These are phyloP conservation scores for Rhizoglyphus robini DNA, from an alignment of 1,140 invertebrate species.

Conservation along the genomic window DNA sequence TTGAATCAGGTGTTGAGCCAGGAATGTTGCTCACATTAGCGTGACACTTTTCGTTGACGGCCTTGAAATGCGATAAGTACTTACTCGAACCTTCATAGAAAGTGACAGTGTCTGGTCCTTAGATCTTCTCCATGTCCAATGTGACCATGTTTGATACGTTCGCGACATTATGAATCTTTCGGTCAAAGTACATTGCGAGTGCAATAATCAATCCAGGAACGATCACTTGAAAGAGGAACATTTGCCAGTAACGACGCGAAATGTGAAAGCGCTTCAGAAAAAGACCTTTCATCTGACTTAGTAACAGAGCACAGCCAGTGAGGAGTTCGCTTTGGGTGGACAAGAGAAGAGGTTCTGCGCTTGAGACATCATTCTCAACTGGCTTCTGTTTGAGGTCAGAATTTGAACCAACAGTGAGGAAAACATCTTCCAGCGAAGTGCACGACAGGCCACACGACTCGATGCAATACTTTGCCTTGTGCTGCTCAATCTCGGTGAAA, in stretches of 20 bases:
- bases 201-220: conserved; percentile 22
- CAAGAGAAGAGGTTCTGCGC: too few relatives aligned
- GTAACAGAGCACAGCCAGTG: background rate
- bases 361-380: too few relatives aligned
- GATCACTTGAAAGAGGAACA: conserved; percentile 23
- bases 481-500: conserved; percentile 48
- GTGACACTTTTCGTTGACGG: background rate
- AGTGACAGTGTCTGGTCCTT: conserved; percentile 19
- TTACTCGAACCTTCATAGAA: conserved; percentile 15
- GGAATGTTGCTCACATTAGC: background rate
- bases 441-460: too few relatives aligned
- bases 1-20: background rate
- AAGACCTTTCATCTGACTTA: conserved; percentile 21
- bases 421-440: too few relatives aligned
- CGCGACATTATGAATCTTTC: too few relatives aligned
- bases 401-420: too few relatives aligned
- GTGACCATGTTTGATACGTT: background rate
- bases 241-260: conserved; percentile 22
- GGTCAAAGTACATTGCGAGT: conserved; percentile 18
- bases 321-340: too few relatives aligned
- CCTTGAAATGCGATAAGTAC: background rate
- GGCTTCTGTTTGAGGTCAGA: too few relatives aligned
- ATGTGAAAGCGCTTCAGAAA: conserved; percentile 27
- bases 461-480: too few relatives aligned
- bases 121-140: conserved; percentile 18